These are phyloP conservation scores for Leucoma salicis DNA, from an alignment of 2,888 invertebrate species.

Conservation along the genomic window DNA sequence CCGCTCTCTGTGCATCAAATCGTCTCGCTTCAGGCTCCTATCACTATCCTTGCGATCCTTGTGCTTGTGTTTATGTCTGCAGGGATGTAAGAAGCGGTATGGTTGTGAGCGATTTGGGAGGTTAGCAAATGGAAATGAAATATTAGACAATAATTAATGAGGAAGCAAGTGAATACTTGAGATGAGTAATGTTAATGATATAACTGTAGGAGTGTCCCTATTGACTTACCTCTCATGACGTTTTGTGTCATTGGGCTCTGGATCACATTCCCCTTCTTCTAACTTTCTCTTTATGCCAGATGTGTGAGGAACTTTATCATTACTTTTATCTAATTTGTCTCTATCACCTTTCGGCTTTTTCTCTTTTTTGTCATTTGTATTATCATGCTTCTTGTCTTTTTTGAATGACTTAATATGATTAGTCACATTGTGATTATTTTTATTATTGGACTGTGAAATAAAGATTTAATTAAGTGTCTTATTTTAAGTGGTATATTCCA, in stretches of 20 bases:
- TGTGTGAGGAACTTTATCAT: constrained; percentile 60
- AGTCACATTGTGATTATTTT: constrained; percentile 69
- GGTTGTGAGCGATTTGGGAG: constrained; percentile 56
- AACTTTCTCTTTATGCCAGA: constrained; percentile 79
- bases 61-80: constrained; percentile 78
- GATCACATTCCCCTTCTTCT: constrained; percentile 81
- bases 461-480: no score
- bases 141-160: constrained; percentile 22
- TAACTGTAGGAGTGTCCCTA: not conserved
- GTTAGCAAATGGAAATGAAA: constrained; percentile 32
- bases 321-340: constrained; percentile 54
- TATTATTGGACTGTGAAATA: constrained; percentile 57
- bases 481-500: no score
- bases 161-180: constrained; percentile 35
- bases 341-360: constrained; percentile 60
- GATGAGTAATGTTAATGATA: constrained; percentile 8
- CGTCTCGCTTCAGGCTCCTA: constrained; percentile 73
- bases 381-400: constrained; percentile 59
- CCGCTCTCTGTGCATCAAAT: constrained; percentile 79
- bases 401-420: constrained; percentile 64
- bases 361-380: constrained; percentile 57
- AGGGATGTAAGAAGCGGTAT: constrained; percentile 73
- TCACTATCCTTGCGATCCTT: constrained; percentile 76
- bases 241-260: constrained; percentile 72
- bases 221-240: constrained; percentile 73